phyloP scores from a whole-genome alignment of 2,888 invertebrate genomes.

The Mechanitis mazaeus region DNA sequence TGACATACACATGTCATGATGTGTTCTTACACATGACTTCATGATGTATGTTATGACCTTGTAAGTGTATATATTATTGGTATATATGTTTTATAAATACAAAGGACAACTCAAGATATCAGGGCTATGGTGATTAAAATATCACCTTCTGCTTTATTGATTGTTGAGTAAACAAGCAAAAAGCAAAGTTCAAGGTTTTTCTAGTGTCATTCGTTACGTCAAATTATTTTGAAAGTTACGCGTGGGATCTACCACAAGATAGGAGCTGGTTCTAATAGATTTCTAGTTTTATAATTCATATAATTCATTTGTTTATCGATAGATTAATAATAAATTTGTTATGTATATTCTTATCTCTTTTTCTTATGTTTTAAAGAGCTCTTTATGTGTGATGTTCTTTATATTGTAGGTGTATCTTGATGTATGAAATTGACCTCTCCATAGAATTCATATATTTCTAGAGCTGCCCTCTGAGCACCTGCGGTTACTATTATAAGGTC shows the following conservation, averaged over 20 bases:
- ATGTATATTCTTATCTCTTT: too few relatives aligned
- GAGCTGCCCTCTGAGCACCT: constrained; percentile 69
- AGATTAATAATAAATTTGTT: not conserved
- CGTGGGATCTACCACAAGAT: constrained; percentile 6
- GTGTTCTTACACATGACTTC: too few relatives aligned
- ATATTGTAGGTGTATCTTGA: too few relatives aligned
- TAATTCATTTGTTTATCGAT: not conserved
- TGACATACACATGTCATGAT: too few relatives aligned
- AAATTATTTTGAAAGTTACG: constrained; percentile 42
- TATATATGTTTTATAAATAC: not conserved
- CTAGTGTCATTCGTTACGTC: constrained; percentile 37
- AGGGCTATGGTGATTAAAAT: not conserved
- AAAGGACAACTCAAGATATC: not conserved
- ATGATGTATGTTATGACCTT: too few relatives aligned
- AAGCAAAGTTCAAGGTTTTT: constrained; percentile 27
- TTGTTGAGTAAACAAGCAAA: constrained; percentile 25
- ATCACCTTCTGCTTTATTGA: constrained; percentile 17
- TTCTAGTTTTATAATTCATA: not conserved
- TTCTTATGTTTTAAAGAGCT: too few relatives aligned
- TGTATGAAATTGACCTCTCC: constrained; percentile 1
- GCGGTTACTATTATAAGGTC: constrained; percentile 33
- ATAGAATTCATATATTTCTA: constrained; percentile 42
- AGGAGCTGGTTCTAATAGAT: not conserved
- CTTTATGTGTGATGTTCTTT: too few relatives aligned
- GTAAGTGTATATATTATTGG: too few relatives aligned